These are phyloP conservation scores for Andrena marginata DNA, from an alignment of 2,888 invertebrate species.

Conservation along the genomic window DNA sequence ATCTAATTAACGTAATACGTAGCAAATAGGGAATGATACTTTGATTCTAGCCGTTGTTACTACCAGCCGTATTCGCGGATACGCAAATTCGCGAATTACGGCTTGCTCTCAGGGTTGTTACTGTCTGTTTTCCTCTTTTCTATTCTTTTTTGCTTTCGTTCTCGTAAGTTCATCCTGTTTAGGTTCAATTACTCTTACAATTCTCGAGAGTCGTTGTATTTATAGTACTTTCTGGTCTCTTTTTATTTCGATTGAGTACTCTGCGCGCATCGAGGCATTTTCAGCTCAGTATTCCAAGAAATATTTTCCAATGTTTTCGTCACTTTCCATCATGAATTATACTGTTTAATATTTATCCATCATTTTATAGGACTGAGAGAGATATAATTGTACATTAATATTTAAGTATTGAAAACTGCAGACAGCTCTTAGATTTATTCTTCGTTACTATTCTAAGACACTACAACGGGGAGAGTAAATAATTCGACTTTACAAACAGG, in stretches of 20 bases:
- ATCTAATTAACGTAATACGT: slow-evolving; percentile 80
- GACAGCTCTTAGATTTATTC: slow-evolving; percentile 54
- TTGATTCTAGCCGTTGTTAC: slow-evolving; percentile 77
- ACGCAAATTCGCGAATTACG: slow-evolving; percentile 51
- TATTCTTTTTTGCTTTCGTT: slow-evolving; percentile 29
- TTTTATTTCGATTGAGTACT: slow-evolving; percentile 1
- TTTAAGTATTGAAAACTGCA: slow-evolving; percentile 45
- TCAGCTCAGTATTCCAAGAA: slow-evolving; percentile 34
- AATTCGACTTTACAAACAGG: slow-evolving; percentile 17
- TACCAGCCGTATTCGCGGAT: slow-evolving; percentile 63
- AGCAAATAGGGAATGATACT: slow-evolving; percentile 78
- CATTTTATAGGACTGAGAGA: slow-evolving; percentile 41
- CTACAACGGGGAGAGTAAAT: slow-evolving; percentile 45
- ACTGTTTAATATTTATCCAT: slow-evolving; percentile 45
- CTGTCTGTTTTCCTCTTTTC: slow-evolving; percentile 64
- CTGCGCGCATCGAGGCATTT: slow-evolving; percentile 4
- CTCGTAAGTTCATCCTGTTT: slow-evolving; percentile 37
- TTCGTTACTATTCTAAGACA: slow-evolving; percentile 53
- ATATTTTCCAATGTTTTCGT: slow-evolving; percentile 11
- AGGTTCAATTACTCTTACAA: slow-evolving; percentile 3
- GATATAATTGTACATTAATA: slow-evolving; percentile 47
- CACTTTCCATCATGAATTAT: slow-evolving; percentile 5
- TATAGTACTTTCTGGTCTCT: slow-evolving; percentile 36
- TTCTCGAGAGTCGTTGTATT: slow-evolving; percentile 31
- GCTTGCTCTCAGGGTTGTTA: slow-evolving; percentile 82